These are phyloP conservation scores for Probaryconus sp. DNA, from an alignment of 1,140 invertebrate genomes.

Conservation along the genomic window DNA sequence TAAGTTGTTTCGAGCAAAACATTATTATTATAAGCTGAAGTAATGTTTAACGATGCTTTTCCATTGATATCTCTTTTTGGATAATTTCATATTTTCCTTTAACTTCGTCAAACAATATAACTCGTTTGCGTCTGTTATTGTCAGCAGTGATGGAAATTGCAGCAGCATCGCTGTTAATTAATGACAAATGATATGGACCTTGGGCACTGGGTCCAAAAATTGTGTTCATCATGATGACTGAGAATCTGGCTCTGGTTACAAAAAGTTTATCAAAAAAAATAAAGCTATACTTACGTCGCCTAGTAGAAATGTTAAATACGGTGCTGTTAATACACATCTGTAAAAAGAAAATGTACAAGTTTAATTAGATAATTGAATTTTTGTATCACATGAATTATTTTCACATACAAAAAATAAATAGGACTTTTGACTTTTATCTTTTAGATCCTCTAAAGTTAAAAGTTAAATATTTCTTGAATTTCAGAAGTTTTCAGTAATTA, in stretches of 20 bases:
- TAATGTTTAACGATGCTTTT: constrained; percentile 58
- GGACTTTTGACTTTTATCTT: too few relatives aligned
- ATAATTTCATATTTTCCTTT: constrained; percentile 26
- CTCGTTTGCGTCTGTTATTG: constrained; percentile 43
- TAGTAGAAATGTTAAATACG: constrained; percentile 82
- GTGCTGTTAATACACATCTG: constrained; percentile 82
- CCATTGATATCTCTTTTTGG: constrained; percentile 53
- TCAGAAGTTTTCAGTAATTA: too few relatives aligned
- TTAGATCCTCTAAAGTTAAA: too few relatives aligned
- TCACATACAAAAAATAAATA: too few relatives aligned
- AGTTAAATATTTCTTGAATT: too few relatives aligned
- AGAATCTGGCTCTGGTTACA: constrained; percentile 65
- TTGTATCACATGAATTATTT: too few relatives aligned
- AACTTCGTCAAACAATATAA: constrained; percentile 56
- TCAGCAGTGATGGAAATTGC: constrained; percentile 51
- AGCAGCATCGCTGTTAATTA: constrained; percentile 64
- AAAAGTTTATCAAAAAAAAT: constrained; percentile 70
- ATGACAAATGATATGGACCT: constrained; percentile 69
- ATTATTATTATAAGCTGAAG: constrained; percentile 67
- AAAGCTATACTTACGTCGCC: constrained; percentile 72
- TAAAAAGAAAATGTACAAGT: too few relatives aligned
- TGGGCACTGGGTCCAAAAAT: constrained; percentile 73
- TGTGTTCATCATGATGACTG: constrained; percentile 70
- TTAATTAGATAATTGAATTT: too few relatives aligned
- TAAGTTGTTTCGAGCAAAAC: constrained; percentile 71